Conservation (phyloP, 1,140 invertebrate species). For the Drosophila subpulchrella region DNA sequence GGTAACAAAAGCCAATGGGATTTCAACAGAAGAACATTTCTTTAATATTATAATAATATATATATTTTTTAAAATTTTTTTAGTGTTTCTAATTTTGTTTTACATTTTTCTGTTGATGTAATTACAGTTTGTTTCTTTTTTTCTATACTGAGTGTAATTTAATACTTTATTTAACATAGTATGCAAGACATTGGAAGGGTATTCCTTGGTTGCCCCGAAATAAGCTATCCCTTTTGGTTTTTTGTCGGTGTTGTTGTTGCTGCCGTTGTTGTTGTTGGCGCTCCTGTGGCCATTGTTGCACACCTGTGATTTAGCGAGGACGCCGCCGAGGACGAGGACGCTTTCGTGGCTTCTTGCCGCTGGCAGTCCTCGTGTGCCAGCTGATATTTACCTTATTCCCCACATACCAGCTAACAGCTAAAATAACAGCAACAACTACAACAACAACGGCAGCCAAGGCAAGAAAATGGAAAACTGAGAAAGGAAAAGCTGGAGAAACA, state of each 20-base stretch:
- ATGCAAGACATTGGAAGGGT: too few relatives aligned
- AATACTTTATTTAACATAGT: too few relatives aligned
- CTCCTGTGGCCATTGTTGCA: constrained; percentile 55
- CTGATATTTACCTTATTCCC: constrained; percentile 78
- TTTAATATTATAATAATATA: too few relatives aligned
- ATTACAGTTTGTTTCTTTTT: too few relatives aligned
- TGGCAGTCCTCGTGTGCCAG: constrained; percentile 58
- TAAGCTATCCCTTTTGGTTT: not conserved
- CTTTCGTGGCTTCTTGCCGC: constrained; percentile 27
- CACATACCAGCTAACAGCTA: constrained; percentile 20
- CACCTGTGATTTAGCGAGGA: constrained; percentile 79
- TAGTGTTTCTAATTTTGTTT: too few relatives aligned
- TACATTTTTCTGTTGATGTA: too few relatives aligned
- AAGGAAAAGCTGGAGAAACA: constrained; percentile 53
- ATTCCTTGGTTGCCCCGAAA: not conserved
- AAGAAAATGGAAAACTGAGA: constrained; percentile 37
- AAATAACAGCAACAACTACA: constrained; percentile 1
- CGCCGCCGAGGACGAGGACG: constrained; percentile 38
- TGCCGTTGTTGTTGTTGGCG: constrained; percentile 36
- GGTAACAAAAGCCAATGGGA: too few relatives aligned
- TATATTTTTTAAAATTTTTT: too few relatives aligned
- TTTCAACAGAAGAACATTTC: too few relatives aligned
- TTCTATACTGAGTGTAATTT: too few relatives aligned
- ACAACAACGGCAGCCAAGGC: not conserved
- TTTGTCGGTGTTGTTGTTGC: constrained; percentile 1